Base-by-base conservation (phyloP, 2,888 invertebrate genomes). In the Leptinotarsa haldemani region DNA sequence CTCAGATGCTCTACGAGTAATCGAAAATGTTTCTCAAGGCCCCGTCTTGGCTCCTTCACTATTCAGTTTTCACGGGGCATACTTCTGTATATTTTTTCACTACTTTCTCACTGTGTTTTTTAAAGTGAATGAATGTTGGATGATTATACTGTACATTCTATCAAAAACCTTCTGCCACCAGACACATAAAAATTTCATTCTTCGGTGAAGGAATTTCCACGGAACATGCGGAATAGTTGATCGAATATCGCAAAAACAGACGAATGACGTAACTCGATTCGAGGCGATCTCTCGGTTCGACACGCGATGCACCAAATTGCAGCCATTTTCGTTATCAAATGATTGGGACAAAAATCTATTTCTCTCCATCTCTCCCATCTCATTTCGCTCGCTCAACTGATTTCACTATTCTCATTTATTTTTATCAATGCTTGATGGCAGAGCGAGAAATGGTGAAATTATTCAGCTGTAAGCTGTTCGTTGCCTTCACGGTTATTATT, bases 371-470 rank as follows among this genome's bases (percentile, higher is more conserved):
- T 46, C 52, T 52, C n/a, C 15, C 65, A 73, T 70, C 74, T 74
- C 74, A 72, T 79, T 77, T 78, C 73, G 65, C 76, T 73, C 75
- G 76, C 76, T 73, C 79, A 74, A 77, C 78, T 78, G 79, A 79
- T 78, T 79, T 79, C 75, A 79, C 70, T 75, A 70, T 74, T 77
- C 70, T 76, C 78, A 74, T 77, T 78, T 78, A 77, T 78, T 79
- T 79, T 79, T 78, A 78, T 76, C 76, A 76, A 75, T 72, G 76
- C 69, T 25, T 66, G 78, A 77, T 77, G 76, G 71, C 52, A 63
- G 61, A 63, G 16, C 20, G 56, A 68, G 71, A 52, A 77, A 79
- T 70, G 72, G 70, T 65, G 53, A 64, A 76, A 79, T 76, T 77
- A 79, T 79, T 73, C 77, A 66, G 68, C 70, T 70, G 58, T 58